These are phyloP conservation scores for Mesochorus sp. DNA, from an alignment of 2,888 invertebrate genomes.

Conservation along the genomic window DNA sequence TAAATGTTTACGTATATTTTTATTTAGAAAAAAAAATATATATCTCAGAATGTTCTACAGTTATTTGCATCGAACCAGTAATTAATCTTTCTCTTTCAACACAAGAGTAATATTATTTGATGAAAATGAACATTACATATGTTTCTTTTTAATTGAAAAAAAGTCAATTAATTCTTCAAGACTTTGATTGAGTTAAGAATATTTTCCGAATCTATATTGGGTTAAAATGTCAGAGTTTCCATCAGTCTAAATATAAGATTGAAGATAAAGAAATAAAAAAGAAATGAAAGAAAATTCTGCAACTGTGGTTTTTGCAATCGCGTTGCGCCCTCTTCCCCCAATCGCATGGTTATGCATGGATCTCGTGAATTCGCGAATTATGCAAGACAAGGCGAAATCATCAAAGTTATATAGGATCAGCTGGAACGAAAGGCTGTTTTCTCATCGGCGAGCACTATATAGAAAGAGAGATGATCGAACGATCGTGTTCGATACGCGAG, in stretches of 20 bases:
- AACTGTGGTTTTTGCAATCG: conserved; percentile 29
- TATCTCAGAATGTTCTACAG: no score
- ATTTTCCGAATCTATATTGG: no score
- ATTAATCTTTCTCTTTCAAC: no score
- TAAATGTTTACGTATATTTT: no score
- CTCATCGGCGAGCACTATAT: conserved; percentile 25
- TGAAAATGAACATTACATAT: no score
- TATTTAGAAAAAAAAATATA: no score
- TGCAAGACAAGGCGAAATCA: conserved; percentile 39
- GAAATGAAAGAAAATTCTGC: conserved; percentile 19
- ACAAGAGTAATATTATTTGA: no score
- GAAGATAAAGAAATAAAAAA: background rate
- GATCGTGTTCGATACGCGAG: conserved; percentile 55
- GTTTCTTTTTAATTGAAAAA: background rate
- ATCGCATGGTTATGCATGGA: conserved; percentile 18
- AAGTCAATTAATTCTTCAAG: no score
- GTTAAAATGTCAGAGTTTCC: no score
- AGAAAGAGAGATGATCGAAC: conserved; percentile 41
- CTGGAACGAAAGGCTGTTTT: conserved; percentile 26
- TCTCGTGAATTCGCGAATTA: conserved; percentile 48
- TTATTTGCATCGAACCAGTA: no score
- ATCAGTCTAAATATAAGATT: background rate
- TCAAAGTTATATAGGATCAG: background rate
- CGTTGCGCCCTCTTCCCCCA: no score
- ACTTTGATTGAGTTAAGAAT: no score